These are phyloP conservation scores for Pheosia tremula DNA, from an alignment of 2,888 invertebrate genomes.

Conservation along the genomic window DNA sequence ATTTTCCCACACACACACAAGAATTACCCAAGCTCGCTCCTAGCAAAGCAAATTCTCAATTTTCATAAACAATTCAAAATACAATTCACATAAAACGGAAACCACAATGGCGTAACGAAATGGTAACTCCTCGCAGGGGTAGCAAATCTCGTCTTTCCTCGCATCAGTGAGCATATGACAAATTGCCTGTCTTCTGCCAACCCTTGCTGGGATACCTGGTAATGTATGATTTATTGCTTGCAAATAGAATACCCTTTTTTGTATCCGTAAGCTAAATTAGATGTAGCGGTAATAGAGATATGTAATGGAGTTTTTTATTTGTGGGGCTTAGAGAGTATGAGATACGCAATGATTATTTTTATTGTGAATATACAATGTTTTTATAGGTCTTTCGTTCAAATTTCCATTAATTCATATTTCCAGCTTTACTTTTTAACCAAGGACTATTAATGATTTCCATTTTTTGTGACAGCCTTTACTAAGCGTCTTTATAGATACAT, in stretches of 20 bases:
- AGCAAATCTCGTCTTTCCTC: slow-evolving; percentile 58
- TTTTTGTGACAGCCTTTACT: too few relatives aligned
- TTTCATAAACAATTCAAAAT: slow-evolving; percentile 11
- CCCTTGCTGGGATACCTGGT: slow-evolving; percentile 67
- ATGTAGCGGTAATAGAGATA: slow-evolving; percentile 5
- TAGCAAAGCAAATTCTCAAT: slow-evolving; percentile 17
- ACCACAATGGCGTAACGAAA: slow-evolving; percentile 62
- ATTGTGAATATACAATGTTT: too few relatives aligned
- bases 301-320: slow-evolving; percentile 5
- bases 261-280: slow-evolving; percentile 16
- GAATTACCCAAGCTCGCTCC: slow-evolving; percentile 8
- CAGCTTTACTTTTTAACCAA: too few relatives aligned
- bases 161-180: slow-evolving; percentile 75
- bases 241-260: slow-evolving; percentile 62
- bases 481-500: too few relatives aligned
- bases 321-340: slow-evolving; percentile 3
- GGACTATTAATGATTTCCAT: too few relatives aligned
- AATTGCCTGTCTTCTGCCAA: slow-evolving; percentile 73
- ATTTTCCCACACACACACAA: slow-evolving; percentile 5
- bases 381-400: too few relatives aligned
- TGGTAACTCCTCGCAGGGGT: slow-evolving; percentile 50
- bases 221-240: slow-evolving; percentile 78
- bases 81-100: slow-evolving; percentile 24
- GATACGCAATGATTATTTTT: too few relatives aligned
- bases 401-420: too few relatives aligned